These are phyloP conservation scores for Zaprionus ghesquierei DNA, from an alignment of 1,140 invertebrate genomes.

Conservation along the genomic window DNA sequence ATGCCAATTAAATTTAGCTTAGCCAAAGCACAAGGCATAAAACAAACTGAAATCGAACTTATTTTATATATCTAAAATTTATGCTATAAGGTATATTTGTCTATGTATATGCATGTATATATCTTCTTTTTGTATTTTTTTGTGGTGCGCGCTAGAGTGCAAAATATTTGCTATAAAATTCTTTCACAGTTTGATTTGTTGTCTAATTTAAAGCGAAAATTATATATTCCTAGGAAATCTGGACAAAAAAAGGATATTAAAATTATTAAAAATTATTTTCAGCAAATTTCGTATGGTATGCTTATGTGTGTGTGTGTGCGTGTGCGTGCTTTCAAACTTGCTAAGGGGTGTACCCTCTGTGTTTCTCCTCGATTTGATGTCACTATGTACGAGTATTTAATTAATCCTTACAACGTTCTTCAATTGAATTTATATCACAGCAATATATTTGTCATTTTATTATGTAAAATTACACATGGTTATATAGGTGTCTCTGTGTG, in stretches of 20 bases:
- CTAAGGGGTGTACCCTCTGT: not conserved
- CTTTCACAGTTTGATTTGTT: conserved; percentile 59
- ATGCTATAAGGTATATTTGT: not conserved
- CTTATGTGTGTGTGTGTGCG: not conserved
- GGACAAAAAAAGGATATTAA: not conserved
- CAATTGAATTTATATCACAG: conserved; percentile 82
- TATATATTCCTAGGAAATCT: not conserved
- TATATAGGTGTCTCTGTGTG: conserved; percentile 6
- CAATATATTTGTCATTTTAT: conserved; percentile 70
- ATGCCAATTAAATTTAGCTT: too few species aligned
- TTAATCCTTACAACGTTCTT: conserved; percentile 67
- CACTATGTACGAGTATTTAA: conserved; percentile 40
- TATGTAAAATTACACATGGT: conserved; percentile 23
- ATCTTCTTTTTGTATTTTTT: conserved; percentile 5
- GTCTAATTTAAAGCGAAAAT: conserved; percentile 10
- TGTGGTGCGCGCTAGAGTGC: conserved; percentile 75
- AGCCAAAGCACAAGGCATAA: conserved; percentile 59
- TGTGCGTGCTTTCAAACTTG: conserved; percentile 7
- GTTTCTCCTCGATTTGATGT: conserved; percentile 34
- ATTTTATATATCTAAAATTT: conserved; percentile 5
- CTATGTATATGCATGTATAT: conserved; percentile 19
- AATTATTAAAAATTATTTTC: conserved; percentile 22
- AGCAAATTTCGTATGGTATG: conserved; percentile 51
- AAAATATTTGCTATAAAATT: conserved; percentile 80
- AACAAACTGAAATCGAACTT: conserved; percentile 47